Percentiles rank a stretch among this genome's conserved stretches.
These are phyloP conservation scores for Alviniconcha marisindica DNA, from an alignment of 1,140 invertebrate species.

Conservation along the genomic window DNA sequence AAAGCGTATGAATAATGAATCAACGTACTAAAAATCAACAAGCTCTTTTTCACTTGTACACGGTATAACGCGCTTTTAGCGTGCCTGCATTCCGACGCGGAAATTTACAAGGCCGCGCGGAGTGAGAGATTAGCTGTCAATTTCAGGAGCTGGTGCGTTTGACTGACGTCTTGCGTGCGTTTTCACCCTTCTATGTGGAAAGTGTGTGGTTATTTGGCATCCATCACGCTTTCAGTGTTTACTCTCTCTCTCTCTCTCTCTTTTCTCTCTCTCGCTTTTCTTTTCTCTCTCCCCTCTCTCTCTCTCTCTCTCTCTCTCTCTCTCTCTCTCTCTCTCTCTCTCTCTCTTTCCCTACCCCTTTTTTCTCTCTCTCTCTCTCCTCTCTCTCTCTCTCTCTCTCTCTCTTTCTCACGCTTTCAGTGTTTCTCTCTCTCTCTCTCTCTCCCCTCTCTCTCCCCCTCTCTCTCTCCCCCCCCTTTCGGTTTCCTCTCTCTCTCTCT, in stretches of 20 bases:
- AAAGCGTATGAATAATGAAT: constrained; percentile 22
- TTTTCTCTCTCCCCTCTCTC: too few relatives aligned
- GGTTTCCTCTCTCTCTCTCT: not conserved
- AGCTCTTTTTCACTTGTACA: constrained; percentile 23
- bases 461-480: not conserved
- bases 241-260: not conserved
- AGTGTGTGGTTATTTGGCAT: constrained; percentile 13
- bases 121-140: constrained; percentile 38
- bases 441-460: too few relatives aligned
- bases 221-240: not conserved
- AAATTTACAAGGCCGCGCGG: constrained; percentile 28
- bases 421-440: too few relatives aligned
- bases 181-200: not conserved
- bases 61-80: constrained; percentile 31
- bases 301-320: too few relatives aligned
- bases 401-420: not conserved
- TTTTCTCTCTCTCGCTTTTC: not conserved
- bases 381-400: too few relatives aligned
- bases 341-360: too few relatives aligned
- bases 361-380: too few relatives aligned
- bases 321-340: too few relatives aligned
- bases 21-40: constrained; percentile 34
- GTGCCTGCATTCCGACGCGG: constrained; percentile 12
- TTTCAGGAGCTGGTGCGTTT: constrained; percentile 14
- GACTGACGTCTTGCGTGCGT: constrained; percentile 34